Percentiles rank a stretch among this genome's conserved stretches.
These are phyloP conservation scores for Opisthocomus hoazin DNA, from an alignment of 2,113 vertebrate species.

Conservation along the genomic window DNA sequence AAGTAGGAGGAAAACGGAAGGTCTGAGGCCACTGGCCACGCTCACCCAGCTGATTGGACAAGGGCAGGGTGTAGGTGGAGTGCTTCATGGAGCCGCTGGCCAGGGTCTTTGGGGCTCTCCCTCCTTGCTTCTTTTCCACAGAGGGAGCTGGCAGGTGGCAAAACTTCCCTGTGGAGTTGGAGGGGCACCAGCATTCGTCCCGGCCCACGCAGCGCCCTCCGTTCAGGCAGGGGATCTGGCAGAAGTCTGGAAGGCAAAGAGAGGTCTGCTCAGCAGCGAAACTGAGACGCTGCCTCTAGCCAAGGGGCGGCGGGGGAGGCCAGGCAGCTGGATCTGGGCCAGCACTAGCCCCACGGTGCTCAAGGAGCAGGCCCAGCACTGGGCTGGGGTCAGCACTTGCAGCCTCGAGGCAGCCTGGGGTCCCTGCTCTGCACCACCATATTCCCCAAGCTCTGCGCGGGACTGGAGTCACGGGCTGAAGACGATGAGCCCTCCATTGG, in stretches of 20 bases:
- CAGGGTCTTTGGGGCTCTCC: not conserved
- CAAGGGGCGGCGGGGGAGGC: not conserved
- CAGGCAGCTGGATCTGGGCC: not conserved
- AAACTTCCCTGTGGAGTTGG: constrained; percentile 92
- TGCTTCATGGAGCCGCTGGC: constrained; percentile 68
- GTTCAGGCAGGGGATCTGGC: constrained; percentile 91
- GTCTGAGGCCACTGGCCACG: not conserved
- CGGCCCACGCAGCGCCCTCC: constrained; percentile 92
- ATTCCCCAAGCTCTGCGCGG: not conserved
- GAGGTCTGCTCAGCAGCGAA: not conserved
- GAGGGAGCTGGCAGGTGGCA: constrained; percentile 81
- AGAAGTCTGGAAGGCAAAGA: constrained; percentile 81
- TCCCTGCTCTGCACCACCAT: not conserved
- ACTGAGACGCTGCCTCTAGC: not conserved
- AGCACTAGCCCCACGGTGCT: not conserved
- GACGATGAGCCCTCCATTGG: not conserved
- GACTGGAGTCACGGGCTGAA: not conserved
- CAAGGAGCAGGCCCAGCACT: not conserved
- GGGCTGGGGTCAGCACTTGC: not conserved
- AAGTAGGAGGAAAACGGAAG: not conserved
- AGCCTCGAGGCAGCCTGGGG: not conserved
- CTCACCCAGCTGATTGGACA: constrained; percentile 82
- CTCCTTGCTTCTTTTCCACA: constrained; percentile 50
- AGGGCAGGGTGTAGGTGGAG: constrained; percentile 86
- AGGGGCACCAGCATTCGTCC: constrained; percentile 90